These are phyloP conservation scores for Bos taurus DNA, from an alignment of 2,113 vertebrate species.

Conservation along the genomic window DNA sequence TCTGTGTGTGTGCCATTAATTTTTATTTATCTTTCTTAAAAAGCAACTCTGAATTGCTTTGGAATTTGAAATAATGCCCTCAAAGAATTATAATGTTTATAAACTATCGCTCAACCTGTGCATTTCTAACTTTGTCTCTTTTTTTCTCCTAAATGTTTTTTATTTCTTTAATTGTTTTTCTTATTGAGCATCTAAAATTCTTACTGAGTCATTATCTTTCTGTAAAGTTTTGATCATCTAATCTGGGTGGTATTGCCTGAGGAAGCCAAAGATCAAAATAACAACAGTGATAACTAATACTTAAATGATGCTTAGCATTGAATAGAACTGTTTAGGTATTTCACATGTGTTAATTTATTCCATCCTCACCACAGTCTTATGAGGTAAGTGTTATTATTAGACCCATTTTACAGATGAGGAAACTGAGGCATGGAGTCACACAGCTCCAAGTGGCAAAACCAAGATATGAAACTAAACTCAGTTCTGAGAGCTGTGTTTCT, in stretches of 20 bases:
- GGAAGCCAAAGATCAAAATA: conserved; percentile 1
- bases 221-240: neutral
- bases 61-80: conserved; percentile 25
- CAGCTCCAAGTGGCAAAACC: neutral
- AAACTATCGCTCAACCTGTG: neutral
- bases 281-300: neutral
- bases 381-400: conserved; percentile 41
- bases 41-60: neutral
- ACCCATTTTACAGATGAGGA: neutral
- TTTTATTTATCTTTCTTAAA: conserved; percentile 56
- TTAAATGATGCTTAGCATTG: neutral
- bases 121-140: conserved; percentile 32
- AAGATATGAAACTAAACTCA: neutral
- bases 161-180: conserved; percentile 35
- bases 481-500: neutral
- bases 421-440: neutral
- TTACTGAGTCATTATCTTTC: conserved; percentile 33
- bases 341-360: neutral
- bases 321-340: neutral
- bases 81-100: neutral
- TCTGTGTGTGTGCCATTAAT: neutral
- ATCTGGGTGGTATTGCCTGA: neutral
- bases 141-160: conserved; percentile 27
- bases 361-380: neutral
- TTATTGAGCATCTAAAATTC: conserved; percentile 21